These are phyloP conservation scores for Euzophera pinguis DNA, from an alignment of 2,888 invertebrate species.

Conservation along the genomic window DNA sequence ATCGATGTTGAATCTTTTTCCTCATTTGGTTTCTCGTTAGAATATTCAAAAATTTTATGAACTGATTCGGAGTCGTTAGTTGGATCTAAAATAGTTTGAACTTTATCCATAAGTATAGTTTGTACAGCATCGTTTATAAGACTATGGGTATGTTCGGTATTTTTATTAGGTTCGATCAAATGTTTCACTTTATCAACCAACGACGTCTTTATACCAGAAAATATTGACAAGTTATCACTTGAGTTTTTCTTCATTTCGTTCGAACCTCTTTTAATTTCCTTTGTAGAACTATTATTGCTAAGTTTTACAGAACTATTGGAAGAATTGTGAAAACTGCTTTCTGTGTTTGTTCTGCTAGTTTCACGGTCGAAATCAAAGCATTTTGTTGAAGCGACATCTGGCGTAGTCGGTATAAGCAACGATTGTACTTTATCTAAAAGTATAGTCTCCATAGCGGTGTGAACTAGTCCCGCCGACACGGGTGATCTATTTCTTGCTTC, in stretches of 20 bases:
- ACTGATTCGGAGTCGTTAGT: conserved; percentile 19
- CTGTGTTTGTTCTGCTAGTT: conserved; percentile 69
- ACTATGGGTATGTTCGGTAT: conserved; percentile 20
- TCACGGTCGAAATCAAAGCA: conserved; percentile 39
- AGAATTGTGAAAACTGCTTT: conserved; percentile 51
- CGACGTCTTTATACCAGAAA: not conserved
- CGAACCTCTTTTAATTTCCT: not conserved
- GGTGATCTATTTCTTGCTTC: conserved; percentile 33
- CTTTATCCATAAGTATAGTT: conserved; percentile 31
- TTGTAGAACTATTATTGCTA: not conserved
- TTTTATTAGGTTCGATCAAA: conserved; percentile 1
- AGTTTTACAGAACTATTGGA: not conserved
- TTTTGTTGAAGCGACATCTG: conserved; percentile 26
- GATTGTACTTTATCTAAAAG: conserved; percentile 68
- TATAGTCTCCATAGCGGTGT: conserved; percentile 73
- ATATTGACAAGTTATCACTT: not conserved
- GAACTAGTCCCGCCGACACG: conserved; percentile 43
- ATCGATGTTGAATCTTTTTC: not conserved
- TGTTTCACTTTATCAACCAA: conserved; percentile 4
- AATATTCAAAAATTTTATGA: conserved; percentile 3
- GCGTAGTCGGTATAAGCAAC: conserved; percentile 39
- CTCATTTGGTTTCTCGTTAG: not conserved
- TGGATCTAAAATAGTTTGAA: conserved; percentile 24
- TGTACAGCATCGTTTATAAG: conserved; percentile 44
- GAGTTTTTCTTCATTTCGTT: not conserved